These are phyloP conservation scores for Eutolmus rufibarbis DNA, from an alignment of 2,888 invertebrate genomes.

Conservation along the genomic window DNA sequence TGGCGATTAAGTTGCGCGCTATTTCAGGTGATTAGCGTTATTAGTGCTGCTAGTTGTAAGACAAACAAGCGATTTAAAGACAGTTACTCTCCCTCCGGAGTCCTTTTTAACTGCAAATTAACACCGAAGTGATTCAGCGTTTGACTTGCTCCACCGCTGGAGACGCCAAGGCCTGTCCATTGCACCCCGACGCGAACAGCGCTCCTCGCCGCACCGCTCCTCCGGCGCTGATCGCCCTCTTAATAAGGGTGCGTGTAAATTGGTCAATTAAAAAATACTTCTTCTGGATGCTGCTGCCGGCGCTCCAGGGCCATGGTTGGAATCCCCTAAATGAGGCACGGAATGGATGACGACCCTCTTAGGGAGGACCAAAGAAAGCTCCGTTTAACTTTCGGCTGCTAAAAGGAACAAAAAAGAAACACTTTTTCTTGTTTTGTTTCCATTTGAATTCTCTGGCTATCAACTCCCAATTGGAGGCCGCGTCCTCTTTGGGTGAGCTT, in stretches of 20 bases:
- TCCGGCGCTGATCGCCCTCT: conserved; percentile 21
- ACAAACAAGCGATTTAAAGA: not conserved
- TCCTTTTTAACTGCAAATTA: conserved; percentile 7
- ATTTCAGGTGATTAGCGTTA: not conserved
- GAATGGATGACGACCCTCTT: conserved; percentile 31
- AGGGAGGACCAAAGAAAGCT: conserved; percentile 18
- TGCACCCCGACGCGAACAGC: not conserved
- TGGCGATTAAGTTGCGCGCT: not conserved
- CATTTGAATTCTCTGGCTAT: conserved; percentile 28
- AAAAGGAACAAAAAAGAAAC: not conserved
- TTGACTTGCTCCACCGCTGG: not conserved
- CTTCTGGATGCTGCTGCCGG: not conserved
- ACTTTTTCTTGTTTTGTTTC: conserved; percentile 22
- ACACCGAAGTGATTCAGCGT: not conserved
- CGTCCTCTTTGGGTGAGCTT: conserved; percentile 11
- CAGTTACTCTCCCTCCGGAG: not conserved
- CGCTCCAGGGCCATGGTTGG: not conserved
- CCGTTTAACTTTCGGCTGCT: conserved; percentile 27
- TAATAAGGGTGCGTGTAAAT: conserved; percentile 43
- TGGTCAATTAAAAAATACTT: conserved; percentile 44
- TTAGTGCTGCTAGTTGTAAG: not conserved
- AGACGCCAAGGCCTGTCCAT: not conserved
- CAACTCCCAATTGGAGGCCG: conserved; percentile 21
- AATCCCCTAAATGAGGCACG: conserved; percentile 40
- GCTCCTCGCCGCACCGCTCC: not conserved